Evolutionary conservation across 2,113 vertebrate species (phyloP).

Genomic region (Stercorarius parasiticus): DNA sequence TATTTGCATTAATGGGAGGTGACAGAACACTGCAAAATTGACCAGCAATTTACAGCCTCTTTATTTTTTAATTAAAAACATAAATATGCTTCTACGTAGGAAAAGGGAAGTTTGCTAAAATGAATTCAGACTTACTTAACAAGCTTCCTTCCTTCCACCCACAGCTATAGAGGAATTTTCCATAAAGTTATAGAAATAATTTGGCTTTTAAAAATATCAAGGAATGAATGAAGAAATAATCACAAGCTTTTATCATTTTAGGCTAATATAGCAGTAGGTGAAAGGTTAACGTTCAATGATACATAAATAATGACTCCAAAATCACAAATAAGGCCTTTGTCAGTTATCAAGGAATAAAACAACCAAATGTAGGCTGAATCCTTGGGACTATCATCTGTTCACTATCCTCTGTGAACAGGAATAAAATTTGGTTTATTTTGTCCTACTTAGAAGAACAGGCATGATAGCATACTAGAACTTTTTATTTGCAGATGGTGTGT

Average conservation of each 20-base stretch:
- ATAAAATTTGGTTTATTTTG: background rate
- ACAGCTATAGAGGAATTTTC: slow-evolving; percentile 5
- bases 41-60: slow-evolving; percentile 39
- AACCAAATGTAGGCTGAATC: background rate
- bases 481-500: background rate
- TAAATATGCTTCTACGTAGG: slow-evolving; percentile 34
- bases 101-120: slow-evolving; percentile 5
- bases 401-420: background rate
- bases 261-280: background rate
- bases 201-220: background rate
- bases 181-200: background rate
- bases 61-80: slow-evolving; percentile 63
- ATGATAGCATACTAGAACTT: background rate
- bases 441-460: background rate
- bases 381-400: background rate
- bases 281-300: background rate
- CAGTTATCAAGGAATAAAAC: background rate
- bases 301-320: background rate
- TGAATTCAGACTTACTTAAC: background rate
- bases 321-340: background rate
- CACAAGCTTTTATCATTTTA: background rate
- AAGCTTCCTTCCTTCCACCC: background rate
- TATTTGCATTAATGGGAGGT: slow-evolving; percentile 41
- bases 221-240: background rate
- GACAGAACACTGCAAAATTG: slow-evolving; percentile 32